Percentiles rank a stretch among this genome's conserved stretches.
Conservation (phyloP, 2,888 invertebrate species). For the Chalcosyrphus nemorum region DNA sequence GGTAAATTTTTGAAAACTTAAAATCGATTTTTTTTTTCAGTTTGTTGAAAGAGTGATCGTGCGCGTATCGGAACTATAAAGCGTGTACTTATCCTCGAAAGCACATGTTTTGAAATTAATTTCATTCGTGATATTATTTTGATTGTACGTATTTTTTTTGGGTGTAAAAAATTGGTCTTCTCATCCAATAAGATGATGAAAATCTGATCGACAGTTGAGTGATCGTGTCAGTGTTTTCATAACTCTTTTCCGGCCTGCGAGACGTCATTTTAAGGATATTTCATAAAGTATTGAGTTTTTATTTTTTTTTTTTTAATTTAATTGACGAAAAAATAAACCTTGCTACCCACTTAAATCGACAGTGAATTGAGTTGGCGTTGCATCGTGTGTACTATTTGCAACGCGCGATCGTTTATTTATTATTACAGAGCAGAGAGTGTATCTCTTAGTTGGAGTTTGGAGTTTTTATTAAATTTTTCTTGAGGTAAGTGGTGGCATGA, state of each 20-base stretch:
- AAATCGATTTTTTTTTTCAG: neutral
- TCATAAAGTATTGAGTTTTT: neutral
- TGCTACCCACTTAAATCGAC: slow-evolving; percentile 29
- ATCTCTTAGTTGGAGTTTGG: slow-evolving; percentile 24
- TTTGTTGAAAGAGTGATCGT: slow-evolving; percentile 19
- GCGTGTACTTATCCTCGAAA: neutral
- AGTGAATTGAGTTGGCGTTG: slow-evolving; percentile 37
- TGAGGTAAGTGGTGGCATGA: slow-evolving; percentile 37
- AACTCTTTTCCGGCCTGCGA: slow-evolving; percentile 15
- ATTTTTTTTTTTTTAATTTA: slow-evolving; percentile 6
- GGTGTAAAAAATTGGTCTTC: neutral
- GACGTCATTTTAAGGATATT: slow-evolving; percentile 31
- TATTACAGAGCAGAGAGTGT: slow-evolving; percentile 6
- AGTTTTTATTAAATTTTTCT: neutral
- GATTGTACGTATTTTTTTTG: too few relatives aligned
- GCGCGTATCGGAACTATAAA: neutral
- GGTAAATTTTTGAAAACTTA: slow-evolving; percentile 27
- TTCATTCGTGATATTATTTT: slow-evolving; percentile 13
- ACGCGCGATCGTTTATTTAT: slow-evolving; percentile 9
- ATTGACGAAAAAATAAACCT: slow-evolving; percentile 3
- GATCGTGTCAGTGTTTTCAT: slow-evolving; percentile 10
- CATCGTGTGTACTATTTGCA: slow-evolving; percentile 5
- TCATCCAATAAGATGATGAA: slow-evolving; percentile 31
- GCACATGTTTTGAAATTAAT: slow-evolving; percentile 54
- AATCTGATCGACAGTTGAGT: slow-evolving; percentile 52